Evolutionary conservation across 2,797 vertebrate genomes (phyloP).

Genomic region (Ptychadena robeensis): DNA sequence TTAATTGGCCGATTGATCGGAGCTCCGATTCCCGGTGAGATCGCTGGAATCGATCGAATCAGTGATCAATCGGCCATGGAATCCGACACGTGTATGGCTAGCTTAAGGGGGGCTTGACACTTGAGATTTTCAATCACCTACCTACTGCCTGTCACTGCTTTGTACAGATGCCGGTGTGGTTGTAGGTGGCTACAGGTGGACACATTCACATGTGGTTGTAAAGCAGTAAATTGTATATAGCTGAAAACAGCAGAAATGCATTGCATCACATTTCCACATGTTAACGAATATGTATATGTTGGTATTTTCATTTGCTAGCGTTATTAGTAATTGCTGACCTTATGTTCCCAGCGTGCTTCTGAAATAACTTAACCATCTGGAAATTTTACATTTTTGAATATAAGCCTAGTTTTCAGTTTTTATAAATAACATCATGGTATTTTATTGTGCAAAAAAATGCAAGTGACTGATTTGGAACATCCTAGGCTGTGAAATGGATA

Average conservation of each 20-base stretch:
- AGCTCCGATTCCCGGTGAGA: no score
- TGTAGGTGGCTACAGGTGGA: no score
- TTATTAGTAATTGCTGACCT: constrained; percentile 42
- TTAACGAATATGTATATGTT: constrained; percentile 36
- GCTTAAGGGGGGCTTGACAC: no score
- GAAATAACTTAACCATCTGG: constrained; percentile 58
- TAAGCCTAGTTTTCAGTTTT: constrained; percentile 45
- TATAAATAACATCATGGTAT: constrained; percentile 54
- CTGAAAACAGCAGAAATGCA: background rate
- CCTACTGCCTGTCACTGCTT: no score
- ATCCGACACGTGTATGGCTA: no score
- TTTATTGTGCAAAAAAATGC: constrained; percentile 37
- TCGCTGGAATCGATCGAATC: no score
- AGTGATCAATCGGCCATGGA: no score
- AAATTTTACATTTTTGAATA: constrained; percentile 55
- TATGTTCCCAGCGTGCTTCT: constrained; percentile 44
- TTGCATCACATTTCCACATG: background rate
- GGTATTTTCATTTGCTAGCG: constrained; percentile 32
- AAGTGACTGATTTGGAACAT: constrained; percentile 24
- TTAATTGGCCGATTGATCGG: no score
- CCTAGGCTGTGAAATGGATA: constrained; percentile 23
- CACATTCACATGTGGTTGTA: no score
- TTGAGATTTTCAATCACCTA: no score
- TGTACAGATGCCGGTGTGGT: no score
- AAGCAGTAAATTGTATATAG: no score